Base-by-base conservation (phyloP, 2,113 vertebrate genomes). In the Gyps fulvus region DNA sequence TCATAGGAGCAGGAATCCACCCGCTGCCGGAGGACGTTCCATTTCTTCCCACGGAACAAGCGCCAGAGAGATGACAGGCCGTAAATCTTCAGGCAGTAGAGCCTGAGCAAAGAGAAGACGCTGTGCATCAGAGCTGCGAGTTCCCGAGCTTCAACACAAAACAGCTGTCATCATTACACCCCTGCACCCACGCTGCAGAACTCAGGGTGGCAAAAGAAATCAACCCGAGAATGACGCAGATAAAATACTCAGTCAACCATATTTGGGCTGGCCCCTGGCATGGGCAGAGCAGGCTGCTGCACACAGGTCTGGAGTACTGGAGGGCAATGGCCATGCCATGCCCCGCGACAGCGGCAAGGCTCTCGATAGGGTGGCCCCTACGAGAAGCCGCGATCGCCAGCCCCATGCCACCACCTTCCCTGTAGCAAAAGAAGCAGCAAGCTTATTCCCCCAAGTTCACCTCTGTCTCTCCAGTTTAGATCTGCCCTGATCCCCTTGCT, bases 1-100 rank as follows among this genome's bases (percentile, higher is more conserved):
- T 99, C 99, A 3, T 99, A 99, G 93, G 99, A 99, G 97, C 99
- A 99, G 71, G 99, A 99, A 97, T 99, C 99, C 70, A 99, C 99
- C 1, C 99, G 98, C 98, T 99, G 99, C 57, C 99, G 97, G 90
- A 99, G 98, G 19, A 99, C 99, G 0, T 99, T 99, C 99, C 99
- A 99, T 98, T 99, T 99, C 98, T 99, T 99, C 21, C 99, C 99
- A 29, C 99, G 98, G 97, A 99, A 99, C 57, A 99, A 98, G 77
- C 99, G 99, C 99, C 99, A 99, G 43, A 99, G 99, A 2, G 99
- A 99, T 9, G 99, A 99, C n/a, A 99, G 98, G 61, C 99, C 99
- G 0, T 98, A 99, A 96, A 99, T 98, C 98, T 99, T 99, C 95
- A 99, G 94, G 97, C 98, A 99, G 98, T 99, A 99, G 42, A 99